Base-by-base conservation (phyloP, 2,113 vertebrate genomes). In the Planiliza haematocheilus region DNA sequence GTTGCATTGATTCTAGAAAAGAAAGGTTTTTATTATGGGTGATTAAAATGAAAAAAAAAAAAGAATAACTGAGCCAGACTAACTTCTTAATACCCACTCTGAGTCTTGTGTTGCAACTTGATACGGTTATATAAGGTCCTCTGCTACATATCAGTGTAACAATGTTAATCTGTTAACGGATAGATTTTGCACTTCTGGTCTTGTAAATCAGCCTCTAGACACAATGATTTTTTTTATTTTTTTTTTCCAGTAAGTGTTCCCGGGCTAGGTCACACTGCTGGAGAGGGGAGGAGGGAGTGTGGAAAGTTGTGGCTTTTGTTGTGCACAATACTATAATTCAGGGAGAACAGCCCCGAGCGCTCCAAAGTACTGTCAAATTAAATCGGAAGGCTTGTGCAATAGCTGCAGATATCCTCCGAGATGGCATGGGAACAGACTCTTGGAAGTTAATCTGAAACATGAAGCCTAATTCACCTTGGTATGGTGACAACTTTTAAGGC, bases 321-420 rank as follows among this genome's bases (percentile, higher is more conserved):
- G 56, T 1, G 1, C 13, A 71, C 61, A 66, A 67, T 16, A 46
- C 24, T 5, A 62, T 46, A 56, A 62, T 45, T 79, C 50, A 78
- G 42, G 0, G 3, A 63, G 11, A 30, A 30, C 24, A 30, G 37
- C 9, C 7, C 30, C 13, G 10, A 59, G 41, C 0, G 2, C 5
- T 20, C 13, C 38, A n/a, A 46, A 37, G 55, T n/a, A 16, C 24
- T 30, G 41, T 65, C 11, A n/a, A 14, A 73, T 8, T 10, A 42
- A 21, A n/a, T 20, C 38, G 11, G 16, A 7, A 46, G 8, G 57
- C 11, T 16, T 14, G 5, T 11, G 68, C 51, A 69, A 41, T 1
- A 39, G 52, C 38, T 16, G 0, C 12, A 24, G 8, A 30, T 30
- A 30, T 30, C 24, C 24, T 30, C 5, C 24, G 24, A 30, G 24